These are phyloP conservation scores for Tetraneura akinire DNA, from an alignment of 1,140 invertebrate species.

Conservation along the genomic window DNA sequence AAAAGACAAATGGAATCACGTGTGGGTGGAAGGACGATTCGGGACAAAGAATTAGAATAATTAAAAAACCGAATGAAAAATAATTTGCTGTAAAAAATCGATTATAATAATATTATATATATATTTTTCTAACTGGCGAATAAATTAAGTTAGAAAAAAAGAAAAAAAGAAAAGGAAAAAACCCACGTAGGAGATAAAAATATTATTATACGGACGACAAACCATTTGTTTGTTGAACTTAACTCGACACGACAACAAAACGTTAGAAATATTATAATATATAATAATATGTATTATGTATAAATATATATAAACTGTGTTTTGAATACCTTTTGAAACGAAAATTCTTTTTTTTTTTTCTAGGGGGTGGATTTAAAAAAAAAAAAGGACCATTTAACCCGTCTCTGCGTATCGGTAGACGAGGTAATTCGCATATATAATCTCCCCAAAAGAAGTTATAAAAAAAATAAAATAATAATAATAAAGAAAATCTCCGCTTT, in stretches of 20 bases:
- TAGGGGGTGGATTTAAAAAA: neutral
- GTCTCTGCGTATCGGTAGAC: neutral
- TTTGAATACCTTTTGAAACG: neutral
- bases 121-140: too few relatives aligned
- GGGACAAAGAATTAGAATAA: neutral
- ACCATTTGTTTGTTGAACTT: neutral
- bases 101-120: neutral
- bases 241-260: neutral
- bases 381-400: neutral
- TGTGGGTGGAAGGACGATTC: neutral
- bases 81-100: neutral
- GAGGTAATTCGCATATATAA: neutral
- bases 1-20: neutral
- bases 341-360: neutral
- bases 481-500: conserved; percentile 17
- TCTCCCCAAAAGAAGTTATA: neutral
- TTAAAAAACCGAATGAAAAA: neutral
- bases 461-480: neutral
- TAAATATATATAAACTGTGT: too few relatives aligned
- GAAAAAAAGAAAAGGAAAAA: too few relatives aligned
- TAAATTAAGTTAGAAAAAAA: too few relatives aligned
- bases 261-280: too few relatives aligned
- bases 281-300: too few relatives aligned
- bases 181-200: neutral
- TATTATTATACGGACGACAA: neutral